Evolutionary conservation across 2,888 invertebrate genomes (phyloP).

Genomic region (Mechanitis messenoides): DNA sequence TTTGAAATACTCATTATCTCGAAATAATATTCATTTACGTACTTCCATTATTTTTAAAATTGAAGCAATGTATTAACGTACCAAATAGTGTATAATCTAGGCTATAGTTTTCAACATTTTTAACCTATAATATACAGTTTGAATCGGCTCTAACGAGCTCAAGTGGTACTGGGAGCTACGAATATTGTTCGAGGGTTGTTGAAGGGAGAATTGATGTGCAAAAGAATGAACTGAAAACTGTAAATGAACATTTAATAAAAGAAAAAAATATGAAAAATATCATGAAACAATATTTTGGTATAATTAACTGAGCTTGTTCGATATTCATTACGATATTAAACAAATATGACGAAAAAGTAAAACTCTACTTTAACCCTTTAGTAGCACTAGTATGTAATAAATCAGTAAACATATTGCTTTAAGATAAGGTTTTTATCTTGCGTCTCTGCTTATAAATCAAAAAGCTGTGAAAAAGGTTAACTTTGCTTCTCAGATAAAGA

Average conservation of each 20-base stretch:
- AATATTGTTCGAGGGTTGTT: conserved; percentile 16
- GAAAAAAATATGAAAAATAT: too few relatives aligned
- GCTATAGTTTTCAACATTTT: conserved; percentile 8
- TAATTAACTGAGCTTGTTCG: not conserved
- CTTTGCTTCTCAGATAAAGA: conserved; percentile 28
- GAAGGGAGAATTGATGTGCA: conserved; percentile 5
- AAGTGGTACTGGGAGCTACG: conserved; percentile 9
- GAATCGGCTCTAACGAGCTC: conserved; percentile 18
- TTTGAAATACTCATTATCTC: too few relatives aligned
- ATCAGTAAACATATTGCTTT: conserved; percentile 52
- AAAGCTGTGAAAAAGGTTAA: conserved; percentile 60
- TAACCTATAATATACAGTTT: conserved; percentile 9
- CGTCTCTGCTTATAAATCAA: conserved; percentile 64
- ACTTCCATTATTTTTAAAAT: not conserved
- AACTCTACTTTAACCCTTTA: not conserved
- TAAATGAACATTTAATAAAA: conserved; percentile 2
- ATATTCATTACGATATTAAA: not conserved
- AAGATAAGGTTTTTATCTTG: conserved; percentile 57
- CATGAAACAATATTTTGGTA: not conserved
- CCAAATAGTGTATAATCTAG: conserved; percentile 4
- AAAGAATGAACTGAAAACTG: not conserved
- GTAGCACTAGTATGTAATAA: conserved; percentile 34
- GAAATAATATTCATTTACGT: too few relatives aligned
- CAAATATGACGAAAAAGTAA: not conserved
- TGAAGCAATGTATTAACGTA: not conserved